Percentiles rank a stretch among this genome's conserved stretches.
Conservation (phyloP, 2,113 vertebrate species). For the Podarcis cretensis region DNA sequence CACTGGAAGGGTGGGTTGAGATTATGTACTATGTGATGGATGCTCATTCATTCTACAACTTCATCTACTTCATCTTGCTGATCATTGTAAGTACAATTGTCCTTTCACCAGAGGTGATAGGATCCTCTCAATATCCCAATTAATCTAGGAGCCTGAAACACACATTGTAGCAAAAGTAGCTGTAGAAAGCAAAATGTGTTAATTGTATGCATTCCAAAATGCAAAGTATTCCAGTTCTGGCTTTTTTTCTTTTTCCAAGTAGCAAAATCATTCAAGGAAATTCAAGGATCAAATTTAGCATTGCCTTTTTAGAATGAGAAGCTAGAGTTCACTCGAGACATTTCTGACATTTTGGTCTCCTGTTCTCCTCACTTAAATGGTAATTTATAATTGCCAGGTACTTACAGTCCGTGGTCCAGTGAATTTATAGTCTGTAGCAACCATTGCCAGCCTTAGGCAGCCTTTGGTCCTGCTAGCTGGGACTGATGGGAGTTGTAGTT, state of each 20-base stretch:
- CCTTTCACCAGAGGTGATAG: not conserved
- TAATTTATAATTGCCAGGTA: slow-evolving; percentile 41
- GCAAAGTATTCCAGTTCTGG: rapidly evolving
- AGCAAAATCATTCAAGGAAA: slow-evolving; percentile 19
- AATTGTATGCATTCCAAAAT: not conserved
- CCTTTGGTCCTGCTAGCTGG: too few relatives aligned
- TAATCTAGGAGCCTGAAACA: not conserved
- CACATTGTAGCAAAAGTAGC: not conserved
- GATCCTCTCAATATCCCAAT: not conserved
- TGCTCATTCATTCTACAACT: slow-evolving; percentile 98
- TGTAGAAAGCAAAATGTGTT: not conserved
- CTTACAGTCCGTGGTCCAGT: slow-evolving; percentile 4
- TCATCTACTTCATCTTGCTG: slow-evolving; percentile 98
- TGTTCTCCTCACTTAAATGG: slow-evolving; percentile 10
- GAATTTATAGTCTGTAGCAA: not conserved
- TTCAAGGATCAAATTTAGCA: slow-evolving; percentile 17
- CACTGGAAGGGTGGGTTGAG: slow-evolving; percentile 98
- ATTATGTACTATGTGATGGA: slow-evolving; percentile 99
- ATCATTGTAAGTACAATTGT: slow-evolving; percentile 90
- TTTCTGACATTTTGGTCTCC: not conserved
- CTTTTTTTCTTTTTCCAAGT: not conserved
- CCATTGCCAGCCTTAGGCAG: too few relatives aligned
- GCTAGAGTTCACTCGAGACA: not conserved
- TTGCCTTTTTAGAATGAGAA: not conserved
- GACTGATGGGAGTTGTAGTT: too few relatives aligned